Percentiles rank a stretch among this genome's conserved stretches.
phyloP scores from a whole-genome alignment of 2,113 vertebrate species.

The Etheostoma cragini region DNA sequence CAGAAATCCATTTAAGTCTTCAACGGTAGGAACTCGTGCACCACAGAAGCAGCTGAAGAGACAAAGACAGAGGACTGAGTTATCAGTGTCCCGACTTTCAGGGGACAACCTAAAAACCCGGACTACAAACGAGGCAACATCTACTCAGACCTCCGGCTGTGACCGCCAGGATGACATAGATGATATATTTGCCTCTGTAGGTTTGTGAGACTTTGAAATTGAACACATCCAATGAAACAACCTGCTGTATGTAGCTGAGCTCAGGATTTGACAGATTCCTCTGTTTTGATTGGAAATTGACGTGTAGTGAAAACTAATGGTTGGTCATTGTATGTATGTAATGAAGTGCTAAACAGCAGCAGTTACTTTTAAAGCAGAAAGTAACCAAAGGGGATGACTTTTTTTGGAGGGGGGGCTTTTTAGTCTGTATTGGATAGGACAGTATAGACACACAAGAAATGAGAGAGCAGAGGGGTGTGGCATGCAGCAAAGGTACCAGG shows the following conservation, averaged over 20 bases:
- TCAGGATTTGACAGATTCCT: neutral
- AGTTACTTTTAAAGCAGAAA: neutral
- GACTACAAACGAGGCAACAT: neutral
- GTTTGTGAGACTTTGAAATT: constrained; percentile 63
- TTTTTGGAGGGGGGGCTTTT: too few relatives aligned
- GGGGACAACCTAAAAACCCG: neutral
- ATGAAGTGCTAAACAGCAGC: neutral
- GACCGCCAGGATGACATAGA: constrained; percentile 76
- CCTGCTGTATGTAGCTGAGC: neutral
- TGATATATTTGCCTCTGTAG: constrained; percentile 81
- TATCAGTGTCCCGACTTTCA: neutral
- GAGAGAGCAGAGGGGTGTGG: neutral
- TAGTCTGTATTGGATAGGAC: neutral
- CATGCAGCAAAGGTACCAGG: neutral
- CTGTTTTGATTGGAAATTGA: neutral
- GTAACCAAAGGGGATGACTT: neutral
- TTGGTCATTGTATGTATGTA: neutral
- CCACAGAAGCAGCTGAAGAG: neutral
- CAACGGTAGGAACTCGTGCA: neutral
- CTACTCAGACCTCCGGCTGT: neutral
- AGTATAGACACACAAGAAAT: neutral
- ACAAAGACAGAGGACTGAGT: neutral
- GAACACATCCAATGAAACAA: neutral
- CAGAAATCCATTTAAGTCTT: constrained; percentile 13
- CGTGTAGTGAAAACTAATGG: neutral